Percentiles rank a stretch among this genome's conserved stretches.
These are phyloP conservation scores for Symphodus melops DNA, from an alignment of 2,113 vertebrate genomes.

Conservation along the genomic window DNA sequence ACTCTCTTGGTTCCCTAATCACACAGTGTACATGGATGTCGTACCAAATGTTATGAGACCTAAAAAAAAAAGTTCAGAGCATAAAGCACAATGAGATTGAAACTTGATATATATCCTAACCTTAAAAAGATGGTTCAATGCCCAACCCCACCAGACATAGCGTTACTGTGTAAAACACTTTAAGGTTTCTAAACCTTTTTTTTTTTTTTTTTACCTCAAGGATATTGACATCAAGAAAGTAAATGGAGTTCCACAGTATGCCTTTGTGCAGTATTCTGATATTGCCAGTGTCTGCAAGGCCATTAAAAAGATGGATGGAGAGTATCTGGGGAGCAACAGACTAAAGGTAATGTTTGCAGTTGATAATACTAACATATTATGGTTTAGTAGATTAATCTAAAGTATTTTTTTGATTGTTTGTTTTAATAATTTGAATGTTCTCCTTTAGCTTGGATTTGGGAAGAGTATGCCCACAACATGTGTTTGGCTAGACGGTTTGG, in stretches of 20 bases:
- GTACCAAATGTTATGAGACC: no score
- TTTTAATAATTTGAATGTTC: constrained; percentile 11
- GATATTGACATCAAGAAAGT: constrained; percentile 99
- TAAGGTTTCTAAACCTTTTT: constrained; percentile 4
- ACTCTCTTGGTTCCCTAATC: no score
- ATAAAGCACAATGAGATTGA: no score
- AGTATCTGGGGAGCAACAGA: constrained; percentile 96
- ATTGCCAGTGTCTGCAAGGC: constrained; percentile 99
- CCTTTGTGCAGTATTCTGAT: constrained; percentile 97
- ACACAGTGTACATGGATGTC: no score
- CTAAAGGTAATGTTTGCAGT: constrained; percentile 88
- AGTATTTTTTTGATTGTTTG: neutral
- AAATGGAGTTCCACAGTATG: constrained; percentile 96
- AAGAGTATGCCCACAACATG: constrained; percentile 99
- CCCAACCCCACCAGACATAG: no score
- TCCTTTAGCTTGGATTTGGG: constrained; percentile 95
- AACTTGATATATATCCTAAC: no score
- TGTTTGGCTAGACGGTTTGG: constrained; percentile 97
- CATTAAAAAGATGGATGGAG: constrained; percentile 99
- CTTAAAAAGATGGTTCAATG: no score
- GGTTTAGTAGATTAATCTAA: neutral
- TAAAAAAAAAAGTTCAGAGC: no score
- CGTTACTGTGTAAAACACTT: no score
- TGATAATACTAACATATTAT: neutral
- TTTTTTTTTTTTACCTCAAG: constrained; percentile 75